phyloP scores from a whole-genome alignment of 2,888 invertebrate genomes.

The Phymatocera aterrima region DNA sequence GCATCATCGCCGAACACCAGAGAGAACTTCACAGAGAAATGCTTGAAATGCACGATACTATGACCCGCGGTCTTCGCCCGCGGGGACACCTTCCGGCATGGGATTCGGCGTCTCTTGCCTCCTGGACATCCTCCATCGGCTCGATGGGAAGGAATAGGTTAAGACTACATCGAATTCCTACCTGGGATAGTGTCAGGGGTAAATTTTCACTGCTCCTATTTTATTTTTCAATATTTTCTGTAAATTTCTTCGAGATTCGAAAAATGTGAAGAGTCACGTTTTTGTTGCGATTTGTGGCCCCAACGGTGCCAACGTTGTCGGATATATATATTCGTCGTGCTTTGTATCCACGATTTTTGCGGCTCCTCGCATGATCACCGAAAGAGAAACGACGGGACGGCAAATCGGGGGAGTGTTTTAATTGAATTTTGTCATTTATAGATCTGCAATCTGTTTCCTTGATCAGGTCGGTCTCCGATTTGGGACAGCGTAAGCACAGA shows the following conservation, averaged over 20 bases:
- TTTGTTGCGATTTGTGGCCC: too few species aligned
- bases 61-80: slow-evolving; percentile 61
- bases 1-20: slow-evolving; percentile 64
- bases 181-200: slow-evolving; percentile 64
- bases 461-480: slow-evolving; percentile 60
- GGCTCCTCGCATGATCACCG: too few species aligned
- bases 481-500: slow-evolving; percentile 61
- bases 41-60: slow-evolving; percentile 65
- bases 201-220: neutral
- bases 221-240: neutral
- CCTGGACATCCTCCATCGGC: slow-evolving; percentile 64
- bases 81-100: slow-evolving; percentile 61
- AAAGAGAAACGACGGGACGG: neutral
- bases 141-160: slow-evolving; percentile 60
- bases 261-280: too few species aligned
- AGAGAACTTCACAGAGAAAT: slow-evolving; percentile 64
- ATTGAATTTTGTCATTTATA: neutral
- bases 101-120: slow-evolving; percentile 64
- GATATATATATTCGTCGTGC: too few species aligned
- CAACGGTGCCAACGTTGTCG: too few species aligned
- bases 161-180: slow-evolving; percentile 55
- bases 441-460: slow-evolving; percentile 36
- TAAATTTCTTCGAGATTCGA: neutral
- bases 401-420: neutral
- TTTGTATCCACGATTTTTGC: too few species aligned